Base-by-base conservation (phyloP, 2,888 invertebrate species). In the Drosophila helvetica region DNA sequence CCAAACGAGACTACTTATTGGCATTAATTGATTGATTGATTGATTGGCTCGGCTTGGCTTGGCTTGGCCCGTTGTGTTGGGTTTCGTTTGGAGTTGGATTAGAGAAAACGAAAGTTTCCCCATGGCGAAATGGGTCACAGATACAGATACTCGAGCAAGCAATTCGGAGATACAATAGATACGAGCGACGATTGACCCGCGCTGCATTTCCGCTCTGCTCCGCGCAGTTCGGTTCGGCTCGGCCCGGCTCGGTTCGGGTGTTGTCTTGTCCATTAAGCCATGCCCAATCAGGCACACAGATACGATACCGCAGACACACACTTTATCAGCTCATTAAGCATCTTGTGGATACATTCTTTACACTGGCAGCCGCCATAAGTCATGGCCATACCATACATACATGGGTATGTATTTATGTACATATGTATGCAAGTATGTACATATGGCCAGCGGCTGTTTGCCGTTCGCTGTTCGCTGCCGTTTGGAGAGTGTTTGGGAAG, bases 21-120 rank as follows among this genome's bases (percentile, higher is more conserved):
- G 78, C 75, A 75, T 88, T 85, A 86, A 85, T 85, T 85, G 87
- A 85, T 88, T 85, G 87, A 85, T 88, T 88, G 85, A 85, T 66
- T 85, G 22, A 22, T 22, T 22, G 22, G 4, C 19, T 22, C 4
- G 22, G 22, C 19, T 22, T 22, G 22, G 22, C 22, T 22, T 22
- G 76, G 75, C 79, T 86, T 77, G 88, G 38, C 15, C 12, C 30
- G 30, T 3, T 12, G 12, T 12, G 33, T 5, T 0, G 5, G 5
- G 5, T 15, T 10, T 30, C 30, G 15, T 2, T 38, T n/a, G n/a
- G 38, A 38, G 82, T 25, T 83, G 76, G 83, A 88, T 83, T 78
- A 74, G 45, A 74, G 38, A 84, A 80, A 83, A 88, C 69, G 80
- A 84, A 86, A 88, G 84, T 82, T 85, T 62, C 43, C 61, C 22